Conservation (phyloP, 2,113 vertebrate species). For the Polyodon spathula region DNA sequence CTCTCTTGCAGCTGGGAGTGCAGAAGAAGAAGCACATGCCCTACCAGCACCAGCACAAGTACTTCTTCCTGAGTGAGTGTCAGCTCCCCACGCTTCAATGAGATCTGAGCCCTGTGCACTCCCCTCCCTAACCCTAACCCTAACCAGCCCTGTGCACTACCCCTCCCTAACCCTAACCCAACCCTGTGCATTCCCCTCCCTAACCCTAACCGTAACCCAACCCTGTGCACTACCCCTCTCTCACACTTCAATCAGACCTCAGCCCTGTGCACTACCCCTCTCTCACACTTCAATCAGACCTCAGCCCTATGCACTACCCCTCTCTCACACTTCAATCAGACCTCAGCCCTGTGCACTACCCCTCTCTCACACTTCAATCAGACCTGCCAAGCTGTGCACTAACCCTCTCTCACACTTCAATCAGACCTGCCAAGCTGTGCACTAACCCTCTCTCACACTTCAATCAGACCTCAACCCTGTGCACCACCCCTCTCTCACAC, state of each 20-base stretch:
- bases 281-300: too few relatives aligned
- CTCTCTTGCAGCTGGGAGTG: slow-evolving; percentile 52
- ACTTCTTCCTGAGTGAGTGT: slow-evolving; percentile 68
- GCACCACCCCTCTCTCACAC: too few relatives aligned
- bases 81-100: background rate
- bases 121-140: background rate
- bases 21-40: slow-evolving; percentile 75
- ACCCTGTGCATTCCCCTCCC: background rate
- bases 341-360: too few relatives aligned
- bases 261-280: too few relatives aligned
- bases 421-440: slow-evolving; percentile 51
- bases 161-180: background rate
- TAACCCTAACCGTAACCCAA: too few relatives aligned
- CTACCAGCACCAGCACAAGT: slow-evolving; percentile 73
- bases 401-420: background rate
- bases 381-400: background rate
- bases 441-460: slow-evolving; percentile 45
- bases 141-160: background rate
- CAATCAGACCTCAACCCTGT: too few relatives aligned
- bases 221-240: background rate
- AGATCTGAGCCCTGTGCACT: background rate
- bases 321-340: too few relatives aligned
- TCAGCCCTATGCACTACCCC: too few relatives aligned
- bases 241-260: too few relatives aligned
- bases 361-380: background rate